Evolutionary conservation across 92 coral and sea anemone species (phyloP).

Genomic region (Scolanthus callimorphus): DNA sequence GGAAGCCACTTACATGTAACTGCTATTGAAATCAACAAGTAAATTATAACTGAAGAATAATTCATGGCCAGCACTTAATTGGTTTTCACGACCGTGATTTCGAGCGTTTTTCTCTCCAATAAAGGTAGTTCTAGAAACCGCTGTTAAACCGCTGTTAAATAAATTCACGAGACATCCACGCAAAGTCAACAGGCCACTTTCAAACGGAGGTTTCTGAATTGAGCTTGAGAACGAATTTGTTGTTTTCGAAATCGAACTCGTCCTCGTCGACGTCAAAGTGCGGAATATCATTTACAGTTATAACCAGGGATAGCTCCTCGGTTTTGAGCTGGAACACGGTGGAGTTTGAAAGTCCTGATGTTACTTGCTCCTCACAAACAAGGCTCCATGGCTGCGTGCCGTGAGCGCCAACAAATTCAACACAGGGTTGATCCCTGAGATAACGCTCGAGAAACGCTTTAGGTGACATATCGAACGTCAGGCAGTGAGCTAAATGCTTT

Average conservation of each 20-base stretch:
- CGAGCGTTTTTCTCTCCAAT: too few species aligned
- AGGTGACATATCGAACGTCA: conserved; percentile 96
- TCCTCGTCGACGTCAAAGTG: conserved; percentile 77
- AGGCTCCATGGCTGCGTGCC: conserved; percentile 83
- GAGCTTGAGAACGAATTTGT: conserved; percentile 86
- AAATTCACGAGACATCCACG: conserved; percentile 6
- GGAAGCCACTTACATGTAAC: too few species aligned
- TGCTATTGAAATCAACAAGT: conserved; percentile 9
- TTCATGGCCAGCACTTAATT: too few species aligned
- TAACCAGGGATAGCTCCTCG: conserved; percentile 76
- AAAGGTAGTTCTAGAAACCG: neutral
- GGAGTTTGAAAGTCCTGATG: conserved; percentile 81
- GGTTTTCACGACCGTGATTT: too few species aligned
- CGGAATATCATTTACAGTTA: conserved; percentile 84
- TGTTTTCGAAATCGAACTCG: conserved; percentile 94
- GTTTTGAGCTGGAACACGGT: conserved; percentile 93
- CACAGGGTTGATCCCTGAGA: conserved; percentile 85
- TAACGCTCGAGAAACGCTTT: conserved; percentile 97
- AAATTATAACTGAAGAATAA: too few species aligned
- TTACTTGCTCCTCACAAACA: conserved; percentile 95
- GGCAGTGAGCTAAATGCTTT: conserved; percentile 94
- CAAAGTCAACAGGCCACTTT: conserved; percentile 25
- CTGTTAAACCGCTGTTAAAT: neutral
- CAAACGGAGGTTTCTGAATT: conserved; percentile 97
- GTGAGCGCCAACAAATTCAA: conserved; percentile 61